Evolutionary conservation across 2,797 vertebrate species (phyloP).

Genomic region (Gorsachius magnificus): DNA sequence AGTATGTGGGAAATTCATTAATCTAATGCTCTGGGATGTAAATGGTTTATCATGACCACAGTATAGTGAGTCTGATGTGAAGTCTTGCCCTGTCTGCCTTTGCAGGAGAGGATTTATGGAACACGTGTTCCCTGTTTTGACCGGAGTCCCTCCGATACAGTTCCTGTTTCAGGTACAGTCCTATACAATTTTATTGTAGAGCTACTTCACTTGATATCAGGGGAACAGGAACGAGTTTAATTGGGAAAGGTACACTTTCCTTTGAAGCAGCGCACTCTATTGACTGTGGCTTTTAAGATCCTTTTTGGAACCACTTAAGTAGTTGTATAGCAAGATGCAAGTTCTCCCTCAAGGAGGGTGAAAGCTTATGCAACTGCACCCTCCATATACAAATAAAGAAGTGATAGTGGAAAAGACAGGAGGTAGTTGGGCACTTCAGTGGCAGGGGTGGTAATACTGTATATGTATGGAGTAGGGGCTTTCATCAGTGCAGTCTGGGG

Average conservation of each 20-base stretch:
- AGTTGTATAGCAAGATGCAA: not conserved
- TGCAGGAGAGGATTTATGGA: constrained; percentile 60
- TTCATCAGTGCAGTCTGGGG: not conserved
- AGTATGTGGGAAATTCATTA: not conserved
- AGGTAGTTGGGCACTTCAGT: not conserved
- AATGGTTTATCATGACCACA: not conserved
- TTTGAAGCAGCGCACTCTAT: not conserved
- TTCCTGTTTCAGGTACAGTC: constrained; percentile 75
- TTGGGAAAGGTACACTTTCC: not conserved
- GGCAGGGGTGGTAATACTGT: not conserved
- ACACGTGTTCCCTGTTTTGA: constrained; percentile 61
- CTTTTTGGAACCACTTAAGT: not conserved
- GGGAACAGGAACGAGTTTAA: not conserved
- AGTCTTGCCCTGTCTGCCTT: not conserved
- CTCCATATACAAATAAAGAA: not conserved
- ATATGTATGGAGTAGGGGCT: not conserved
- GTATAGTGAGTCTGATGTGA: not conserved
- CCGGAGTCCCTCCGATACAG: constrained; percentile 31
- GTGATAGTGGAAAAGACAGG: not conserved
- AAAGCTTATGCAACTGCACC: not conserved
- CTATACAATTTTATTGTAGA: not conserved
- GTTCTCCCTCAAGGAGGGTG: not conserved
- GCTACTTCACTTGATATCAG: not conserved
- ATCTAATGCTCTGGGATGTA: not conserved
- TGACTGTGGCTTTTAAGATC: not conserved